phyloP scores from a whole-genome alignment of 1,140 invertebrate species.

The Lepidotrigona ventralis region DNA sequence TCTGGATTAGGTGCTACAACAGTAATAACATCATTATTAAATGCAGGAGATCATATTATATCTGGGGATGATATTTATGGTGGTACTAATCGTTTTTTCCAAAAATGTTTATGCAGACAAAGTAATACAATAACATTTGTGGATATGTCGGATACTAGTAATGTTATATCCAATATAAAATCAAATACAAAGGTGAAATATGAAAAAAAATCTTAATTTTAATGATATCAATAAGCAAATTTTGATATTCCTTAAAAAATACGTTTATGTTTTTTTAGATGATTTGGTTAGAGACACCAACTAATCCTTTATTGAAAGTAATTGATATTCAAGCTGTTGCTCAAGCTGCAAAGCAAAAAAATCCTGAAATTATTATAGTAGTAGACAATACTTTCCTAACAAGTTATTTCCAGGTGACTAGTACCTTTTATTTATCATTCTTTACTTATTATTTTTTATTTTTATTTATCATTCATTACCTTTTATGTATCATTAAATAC shows the following conservation, averaged over 20 bases:
- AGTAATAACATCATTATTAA: constrained; percentile 87
- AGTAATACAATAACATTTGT: constrained; percentile 89
- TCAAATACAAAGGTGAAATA: constrained; percentile 90
- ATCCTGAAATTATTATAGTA: constrained; percentile 88
- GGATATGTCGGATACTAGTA: constrained; percentile 87
- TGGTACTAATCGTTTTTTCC: constrained; percentile 90
- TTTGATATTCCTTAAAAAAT: background rate
- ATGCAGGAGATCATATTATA: constrained; percentile 94
- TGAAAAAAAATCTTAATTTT: background rate
- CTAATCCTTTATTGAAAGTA: constrained; percentile 97
- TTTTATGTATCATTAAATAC: too few relatives aligned
- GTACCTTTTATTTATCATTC: constrained; percentile 17
- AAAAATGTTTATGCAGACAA: too few relatives aligned
- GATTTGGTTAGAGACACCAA: constrained; percentile 98
- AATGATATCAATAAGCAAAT: background rate
- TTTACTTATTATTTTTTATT: too few relatives aligned
- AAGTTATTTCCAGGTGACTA: constrained; percentile 91
- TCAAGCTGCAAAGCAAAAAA: constrained; percentile 82
- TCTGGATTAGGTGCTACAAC: constrained; percentile 95
- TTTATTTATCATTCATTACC: too few relatives aligned
- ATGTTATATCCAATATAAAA: constrained; percentile 86
- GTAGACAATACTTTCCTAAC: constrained; percentile 99
- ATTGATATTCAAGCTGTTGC: constrained; percentile 91
- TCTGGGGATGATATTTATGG: constrained; percentile 97
- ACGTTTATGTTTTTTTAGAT: constrained; percentile 82